Evolutionary conservation across 2,888 invertebrate species (phyloP), one percentile per base, ranked within the genome.

Genomic region (Drosophila falleni): DNA sequence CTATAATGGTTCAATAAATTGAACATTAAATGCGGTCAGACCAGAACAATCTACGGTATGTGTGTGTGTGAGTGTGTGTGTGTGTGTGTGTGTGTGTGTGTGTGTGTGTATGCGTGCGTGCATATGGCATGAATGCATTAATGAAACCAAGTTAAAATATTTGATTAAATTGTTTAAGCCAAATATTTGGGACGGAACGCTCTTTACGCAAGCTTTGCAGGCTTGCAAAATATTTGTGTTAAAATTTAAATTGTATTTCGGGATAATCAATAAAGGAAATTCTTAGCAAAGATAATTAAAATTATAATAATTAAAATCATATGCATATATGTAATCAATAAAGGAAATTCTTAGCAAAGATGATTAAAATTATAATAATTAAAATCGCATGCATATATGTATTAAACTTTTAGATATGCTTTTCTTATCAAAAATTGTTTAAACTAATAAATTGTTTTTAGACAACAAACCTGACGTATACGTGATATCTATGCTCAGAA

Each of bases 91-190:
- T 16, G 42, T 50, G 11, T 23, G 37, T 59, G 54, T 37, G 19
- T 49, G 44, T 10, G 47, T 55, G 49, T 49, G 47, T 44, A 42
- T 35, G 44, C 15, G 8, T 37, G 46, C 55, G 15, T 50, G 56
- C 65, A 70, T 58, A 62, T 63, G 68, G 31, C 44, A 51, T 35
- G 59, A 69, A 80, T 82, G 77, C 80, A 82, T 82, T 78, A 80
- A 82, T 78, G 73, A 80, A 81, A 78, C 46, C 61, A 63, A 62
- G 68, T 75, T 74, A 74, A 83, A 81, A 83, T 83, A 83, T 82
- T 82, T 83, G 77, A 79, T 81, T 73, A 79, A 77, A 79, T 74
- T 74, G 73, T 67, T 61, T 23, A 74, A 69, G 71, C 31, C 70
- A 80, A 80, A 82, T 80, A 81, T 78, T 72, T 71, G 68, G 59